These are phyloP conservation scores for Rhodophaea formosa DNA, from an alignment of 2,888 invertebrate species.

Conservation along the genomic window DNA sequence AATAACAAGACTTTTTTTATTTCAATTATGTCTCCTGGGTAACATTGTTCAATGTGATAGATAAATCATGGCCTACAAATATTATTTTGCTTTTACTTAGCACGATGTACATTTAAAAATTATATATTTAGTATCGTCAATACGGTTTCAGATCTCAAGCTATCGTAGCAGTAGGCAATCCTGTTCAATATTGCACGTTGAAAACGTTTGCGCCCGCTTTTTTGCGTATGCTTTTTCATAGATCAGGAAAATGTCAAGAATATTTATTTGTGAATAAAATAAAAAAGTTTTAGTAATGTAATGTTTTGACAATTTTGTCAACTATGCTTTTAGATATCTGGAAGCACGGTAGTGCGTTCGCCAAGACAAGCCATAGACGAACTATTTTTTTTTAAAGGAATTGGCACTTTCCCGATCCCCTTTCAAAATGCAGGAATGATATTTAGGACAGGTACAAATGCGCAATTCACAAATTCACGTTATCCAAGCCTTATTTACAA, in stretches of 20 bases:
- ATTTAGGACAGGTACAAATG: slow-evolving; percentile 35
- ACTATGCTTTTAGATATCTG: neutral
- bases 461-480: slow-evolving; percentile 24
- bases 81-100: too few species aligned
- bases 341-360: neutral
- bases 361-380: neutral
- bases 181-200: slow-evolving; percentile 51
- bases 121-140: slow-evolving; percentile 38
- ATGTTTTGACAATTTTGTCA: too few species aligned
- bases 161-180: slow-evolving; percentile 30
- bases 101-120: too few species aligned
- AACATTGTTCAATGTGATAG: too few species aligned
- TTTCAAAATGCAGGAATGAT: slow-evolving; percentile 36
- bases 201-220: slow-evolving; percentile 39
- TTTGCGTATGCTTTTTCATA: slow-evolving; percentile 19
- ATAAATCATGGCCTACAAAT: too few species aligned
- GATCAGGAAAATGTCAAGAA: slow-evolving; percentile 8
- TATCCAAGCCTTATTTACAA: slow-evolving; percentile 65
- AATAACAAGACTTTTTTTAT: too few species aligned
- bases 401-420: slow-evolving; percentile 1
- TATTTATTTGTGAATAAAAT: neutral
- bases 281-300: too few species aligned
- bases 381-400: neutral
- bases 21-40: too few species aligned
- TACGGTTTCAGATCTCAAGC: slow-evolving; percentile 46